Evolutionary conservation across 1,140 invertebrate genomes (phyloP).

Genomic region (Monomorium pharaonis): DNA sequence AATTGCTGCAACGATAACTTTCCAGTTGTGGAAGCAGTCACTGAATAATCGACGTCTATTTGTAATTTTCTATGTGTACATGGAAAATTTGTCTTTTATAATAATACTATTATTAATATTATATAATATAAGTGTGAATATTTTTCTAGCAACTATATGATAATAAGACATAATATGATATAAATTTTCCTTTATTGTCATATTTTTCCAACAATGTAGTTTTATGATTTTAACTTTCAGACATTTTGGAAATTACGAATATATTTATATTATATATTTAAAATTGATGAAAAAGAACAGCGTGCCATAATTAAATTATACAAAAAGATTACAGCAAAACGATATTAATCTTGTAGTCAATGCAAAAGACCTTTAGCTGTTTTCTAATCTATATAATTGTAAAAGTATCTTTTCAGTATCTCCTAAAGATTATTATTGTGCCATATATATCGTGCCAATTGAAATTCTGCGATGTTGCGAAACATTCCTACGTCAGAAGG

Average conservation of each 20-base stretch:
- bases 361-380: not conserved
- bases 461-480: not conserved
- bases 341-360: not conserved
- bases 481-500: not conserved
- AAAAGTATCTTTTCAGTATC: not conserved
- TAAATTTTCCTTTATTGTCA: not conserved
- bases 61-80: constrained; percentile 3
- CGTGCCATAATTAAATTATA: not conserved
- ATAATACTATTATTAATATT: no score
- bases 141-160: not conserved
- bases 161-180: no score
- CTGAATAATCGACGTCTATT: constrained; percentile 44
- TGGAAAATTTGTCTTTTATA: not conserved
- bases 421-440: not conserved
- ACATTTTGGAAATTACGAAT: not conserved
- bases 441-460: not conserved
- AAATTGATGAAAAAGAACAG: not conserved
- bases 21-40: constrained; percentile 22
- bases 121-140: constrained; percentile 14
- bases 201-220: not conserved
- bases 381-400: not conserved
- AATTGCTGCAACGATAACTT: constrained; percentile 58
- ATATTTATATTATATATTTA: no score
- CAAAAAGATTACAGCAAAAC: not conserved
- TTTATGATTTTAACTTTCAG: not conserved